Percentiles rank a stretch among this genome's conserved stretches.
Conservation (phyloP, 2,888 invertebrate genomes). For the Athalia cordata region DNA sequence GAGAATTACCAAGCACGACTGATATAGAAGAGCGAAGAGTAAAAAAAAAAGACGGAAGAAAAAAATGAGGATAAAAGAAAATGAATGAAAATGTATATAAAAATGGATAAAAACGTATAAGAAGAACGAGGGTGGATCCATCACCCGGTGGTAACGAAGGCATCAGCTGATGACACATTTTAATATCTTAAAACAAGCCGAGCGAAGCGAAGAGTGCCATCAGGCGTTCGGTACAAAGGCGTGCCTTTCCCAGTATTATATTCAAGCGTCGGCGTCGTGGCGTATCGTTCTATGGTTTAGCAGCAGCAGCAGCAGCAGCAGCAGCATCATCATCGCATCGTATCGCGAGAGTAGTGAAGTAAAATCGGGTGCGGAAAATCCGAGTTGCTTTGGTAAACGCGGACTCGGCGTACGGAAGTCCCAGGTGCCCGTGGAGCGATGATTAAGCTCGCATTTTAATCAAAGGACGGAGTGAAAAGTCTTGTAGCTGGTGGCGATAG, state of each 20-base stretch:
- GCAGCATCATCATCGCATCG: not conserved
- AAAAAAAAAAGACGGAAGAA: constrained; percentile 48
- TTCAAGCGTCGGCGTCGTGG: not conserved
- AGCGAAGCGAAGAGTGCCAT: constrained; percentile 29
- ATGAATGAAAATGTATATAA: not conserved
- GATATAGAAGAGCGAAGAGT: constrained; percentile 49
- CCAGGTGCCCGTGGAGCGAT: constrained; percentile 68
- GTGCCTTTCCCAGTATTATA: constrained; percentile 19
- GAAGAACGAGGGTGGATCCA: constrained; percentile 52
- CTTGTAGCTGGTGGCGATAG: constrained; percentile 69
- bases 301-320: not conserved
- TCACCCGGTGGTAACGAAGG: constrained; percentile 64
- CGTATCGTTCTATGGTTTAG: constrained; percentile 9
- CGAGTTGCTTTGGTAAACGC: constrained; percentile 53
- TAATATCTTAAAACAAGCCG: constrained; percentile 70
- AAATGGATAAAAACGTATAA: constrained; percentile 29
- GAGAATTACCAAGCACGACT: constrained; percentile 52
- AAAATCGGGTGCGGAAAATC: constrained; percentile 35
- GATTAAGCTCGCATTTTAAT: constrained; percentile 73
- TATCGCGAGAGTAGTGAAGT: not conserved
- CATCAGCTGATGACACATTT: constrained; percentile 72
- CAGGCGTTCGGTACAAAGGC: constrained; percentile 37
- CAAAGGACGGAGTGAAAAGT: constrained; percentile 72
- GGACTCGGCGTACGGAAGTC: constrained; percentile 56
- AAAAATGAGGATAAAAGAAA: constrained; percentile 43